Base-by-base conservation (phyloP, 1,140 invertebrate species). In the Sweltsa coloradensis region DNA sequence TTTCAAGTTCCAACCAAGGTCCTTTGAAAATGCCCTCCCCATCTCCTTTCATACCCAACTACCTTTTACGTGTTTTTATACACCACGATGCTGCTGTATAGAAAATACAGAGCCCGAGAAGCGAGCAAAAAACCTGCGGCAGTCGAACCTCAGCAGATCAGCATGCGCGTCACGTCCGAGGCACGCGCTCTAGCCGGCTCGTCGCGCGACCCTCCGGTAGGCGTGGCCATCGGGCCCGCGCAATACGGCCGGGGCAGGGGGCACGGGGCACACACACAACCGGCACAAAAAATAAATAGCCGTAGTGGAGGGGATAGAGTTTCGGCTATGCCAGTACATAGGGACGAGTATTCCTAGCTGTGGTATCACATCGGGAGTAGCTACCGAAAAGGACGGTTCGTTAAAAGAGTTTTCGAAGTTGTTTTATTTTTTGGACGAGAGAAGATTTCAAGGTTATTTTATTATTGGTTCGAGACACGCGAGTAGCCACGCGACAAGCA, bases 111-210 rank as follows among this genome's bases (percentile, higher is more conserved):
- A n/a, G n/a, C n/a, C n/a, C n/a, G n/a, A n/a, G n/a, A n/a, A n/a
- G n/a, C n/a, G n/a, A n/a, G n/a, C n/a, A n/a, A n/a, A n/a, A n/a
- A n/a, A n/a, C n/a, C n/a, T n/a, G n/a, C n/a, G n/a, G n/a, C n/a
- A n/a, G n/a, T n/a, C n/a, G n/a, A n/a, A n/a, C n/a, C n/a, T n/a
- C n/a, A n/a, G n/a, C n/a, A n/a, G n/a, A n/a, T n/a, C n/a, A n/a
- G n/a, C 43, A 45, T 45, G 43, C 43, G 43, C 43, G 26, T 45
- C 43, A 14, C 43, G 43, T 45, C n/a, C 11, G 23, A 45, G 43
- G 43, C 43, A 45, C 43, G 43, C 43, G 43, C 43, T 45, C 16
- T 34, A 27, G 5, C n/a, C n/a, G n/a, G n/a, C n/a, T n/a, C n/a
- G n/a, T n/a, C n/a, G 27, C 11, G 16, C 16, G 5, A 13, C 37